Conservation (phyloP, 2,888 invertebrate species). For the Geophilus truncorum region DNA sequence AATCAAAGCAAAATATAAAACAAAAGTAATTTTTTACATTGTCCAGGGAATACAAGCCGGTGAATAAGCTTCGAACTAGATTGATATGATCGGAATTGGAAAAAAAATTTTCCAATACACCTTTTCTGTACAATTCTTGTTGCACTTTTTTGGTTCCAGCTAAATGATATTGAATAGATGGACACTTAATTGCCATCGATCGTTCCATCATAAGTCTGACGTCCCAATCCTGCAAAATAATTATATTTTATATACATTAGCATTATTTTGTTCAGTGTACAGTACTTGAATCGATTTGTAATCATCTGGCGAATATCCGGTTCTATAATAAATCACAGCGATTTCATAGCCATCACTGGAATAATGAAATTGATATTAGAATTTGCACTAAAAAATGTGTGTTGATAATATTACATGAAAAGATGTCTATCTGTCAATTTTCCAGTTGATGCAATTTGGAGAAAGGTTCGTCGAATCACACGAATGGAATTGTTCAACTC, state of each 20-base stretch:
- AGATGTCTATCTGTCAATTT: conserved; percentile 41
- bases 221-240: conserved; percentile 84
- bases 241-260: conserved; percentile 48
- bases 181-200: conserved; percentile 88
- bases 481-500: conserved; percentile 65
- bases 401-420: conserved; percentile 43
- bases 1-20: too few species aligned
- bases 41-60: conserved; percentile 84
- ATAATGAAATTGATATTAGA: conserved; percentile 28
- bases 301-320: conserved; percentile 83
- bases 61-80: conserved; percentile 73
- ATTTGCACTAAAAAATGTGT: background rate
- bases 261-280: too few species aligned
- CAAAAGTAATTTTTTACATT: conserved; percentile 45
- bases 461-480: conserved; percentile 68
- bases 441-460: conserved; percentile 35
- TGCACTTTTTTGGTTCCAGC: conserved; percentile 96
- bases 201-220: conserved; percentile 79
- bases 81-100: conserved; percentile 59
- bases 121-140: conserved; percentile 74
- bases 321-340: conserved; percentile 85
- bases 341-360: conserved; percentile 64
- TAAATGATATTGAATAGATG: conserved; percentile 69
- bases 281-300: too few species aligned
- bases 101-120: conserved; percentile 69